Percentiles rank a stretch among this genome's conserved stretches.
Conservation (phyloP, 2,888 invertebrate species). For the Rhagophthalmus giganteus region DNA sequence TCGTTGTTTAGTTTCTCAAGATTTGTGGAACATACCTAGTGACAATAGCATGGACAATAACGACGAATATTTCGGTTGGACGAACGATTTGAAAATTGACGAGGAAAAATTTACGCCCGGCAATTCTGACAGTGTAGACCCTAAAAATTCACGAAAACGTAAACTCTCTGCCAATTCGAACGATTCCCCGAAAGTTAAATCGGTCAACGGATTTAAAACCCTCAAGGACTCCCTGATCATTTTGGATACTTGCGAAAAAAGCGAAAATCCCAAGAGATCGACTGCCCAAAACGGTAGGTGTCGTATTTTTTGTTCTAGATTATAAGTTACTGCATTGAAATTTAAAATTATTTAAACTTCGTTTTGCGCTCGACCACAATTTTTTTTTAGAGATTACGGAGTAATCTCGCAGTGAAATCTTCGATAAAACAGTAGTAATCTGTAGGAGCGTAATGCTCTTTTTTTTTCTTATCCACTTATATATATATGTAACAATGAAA, state of each 20-base stretch:
- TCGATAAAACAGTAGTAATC: no score
- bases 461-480: no score
- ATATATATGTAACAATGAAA: no score
- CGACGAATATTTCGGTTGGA: slow-evolving; percentile 54
- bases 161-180: slow-evolving; percentile 32
- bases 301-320: no score
- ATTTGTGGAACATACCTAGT: slow-evolving; percentile 47
- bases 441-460: no score
- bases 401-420: no score
- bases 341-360: no score
- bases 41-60: slow-evolving; percentile 49
- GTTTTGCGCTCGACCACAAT: no score
- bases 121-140: slow-evolving; percentile 20
- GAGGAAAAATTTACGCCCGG: slow-evolving; percentile 36
- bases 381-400: no score
- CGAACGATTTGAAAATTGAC: slow-evolving; percentile 49
- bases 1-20: slow-evolving; percentile 41
- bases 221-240: slow-evolving; percentile 36
- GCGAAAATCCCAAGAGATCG: slow-evolving; percentile 33
- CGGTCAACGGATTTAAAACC: slow-evolving; percentile 30
- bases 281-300: slow-evolving; percentile 42
- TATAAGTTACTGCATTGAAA: no score
- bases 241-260: slow-evolving; percentile 37
- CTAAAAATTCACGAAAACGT: slow-evolving; percentile 38
- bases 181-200: slow-evolving; percentile 33